A percentile compares a stretch with the other conserved stretches of the same genome.
Evolutionary conservation across 2,888 invertebrate genomes (phyloP).

Genomic region (Morpho deidamia): DNA sequence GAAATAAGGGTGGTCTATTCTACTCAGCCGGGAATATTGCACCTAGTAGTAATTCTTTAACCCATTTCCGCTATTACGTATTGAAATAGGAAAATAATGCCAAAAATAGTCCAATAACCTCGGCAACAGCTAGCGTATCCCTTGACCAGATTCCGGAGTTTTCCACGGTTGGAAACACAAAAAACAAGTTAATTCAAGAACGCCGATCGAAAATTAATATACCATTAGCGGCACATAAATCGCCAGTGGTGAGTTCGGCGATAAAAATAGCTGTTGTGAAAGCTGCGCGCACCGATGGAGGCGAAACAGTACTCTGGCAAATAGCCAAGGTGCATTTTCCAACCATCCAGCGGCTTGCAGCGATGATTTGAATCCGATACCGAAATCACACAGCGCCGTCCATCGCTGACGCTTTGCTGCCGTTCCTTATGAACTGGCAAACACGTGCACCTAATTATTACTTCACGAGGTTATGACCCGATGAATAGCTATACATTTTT

Average conservation of each 20-base stretch:
- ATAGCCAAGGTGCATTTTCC: constrained; percentile 32
- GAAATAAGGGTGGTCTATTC: no score
- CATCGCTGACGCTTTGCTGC: constrained; percentile 3
- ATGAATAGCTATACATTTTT: not conserved
- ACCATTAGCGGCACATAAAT: constrained; percentile 49
- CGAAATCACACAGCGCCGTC: not conserved
- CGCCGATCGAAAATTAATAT: constrained; percentile 41
- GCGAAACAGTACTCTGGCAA: constrained; percentile 41
- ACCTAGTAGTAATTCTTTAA: no score
- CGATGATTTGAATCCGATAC: constrained; percentile 2
- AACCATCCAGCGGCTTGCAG: constrained; percentile 10
- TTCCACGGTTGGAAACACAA: constrained; percentile 4
- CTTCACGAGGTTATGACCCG: constrained; percentile 15
- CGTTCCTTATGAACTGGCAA: not conserved
- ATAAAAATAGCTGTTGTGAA: constrained; percentile 41
- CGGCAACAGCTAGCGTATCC: not conserved
- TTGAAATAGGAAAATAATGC: not conserved
- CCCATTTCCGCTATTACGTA: no score
- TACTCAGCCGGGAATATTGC: no score
- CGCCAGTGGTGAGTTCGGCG: constrained; percentile 24
- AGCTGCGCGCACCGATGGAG: constrained; percentile 37
- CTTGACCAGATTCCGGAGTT: constrained; percentile 7
- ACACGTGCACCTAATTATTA: constrained; percentile 18
- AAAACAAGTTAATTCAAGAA: constrained; percentile 19
- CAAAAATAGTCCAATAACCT: not conserved